These are phyloP conservation scores for Caenorhabditis briggsae DNA, from an alignment of 1,140 invertebrate species.

Conservation along the genomic window DNA sequence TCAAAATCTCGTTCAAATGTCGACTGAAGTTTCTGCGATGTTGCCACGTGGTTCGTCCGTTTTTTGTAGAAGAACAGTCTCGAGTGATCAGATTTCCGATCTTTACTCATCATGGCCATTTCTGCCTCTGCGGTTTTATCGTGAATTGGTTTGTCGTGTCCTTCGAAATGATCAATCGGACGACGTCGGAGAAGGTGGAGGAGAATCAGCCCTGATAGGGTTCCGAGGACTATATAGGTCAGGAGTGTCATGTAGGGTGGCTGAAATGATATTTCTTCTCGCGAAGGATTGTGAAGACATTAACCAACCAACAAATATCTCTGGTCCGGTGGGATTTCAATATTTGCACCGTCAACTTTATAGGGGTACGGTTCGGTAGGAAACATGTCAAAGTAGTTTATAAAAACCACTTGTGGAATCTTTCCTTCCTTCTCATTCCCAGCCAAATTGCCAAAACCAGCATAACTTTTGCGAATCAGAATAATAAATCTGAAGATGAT, in stretches of 20 bases:
- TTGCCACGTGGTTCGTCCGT: constrained; percentile 30
- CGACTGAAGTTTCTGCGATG: background rate
- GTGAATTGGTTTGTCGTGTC: background rate
- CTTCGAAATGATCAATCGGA: constrained; percentile 3
- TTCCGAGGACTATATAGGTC: background rate
- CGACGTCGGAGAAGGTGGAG: constrained; percentile 31
- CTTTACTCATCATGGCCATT: background rate
- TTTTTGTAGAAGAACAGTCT: background rate
- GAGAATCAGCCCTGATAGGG: background rate
- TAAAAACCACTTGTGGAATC: background rate
- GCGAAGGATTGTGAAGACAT: background rate
- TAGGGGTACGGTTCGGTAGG: constrained; percentile 3
- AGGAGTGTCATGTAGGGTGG: constrained; percentile 4
- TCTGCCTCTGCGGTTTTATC: background rate
- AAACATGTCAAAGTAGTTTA: background rate
- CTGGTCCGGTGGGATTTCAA: background rate
- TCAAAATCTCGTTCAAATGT: constrained; percentile 20
- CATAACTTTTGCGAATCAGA: background rate
- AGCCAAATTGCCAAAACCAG: background rate
- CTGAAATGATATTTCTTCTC: background rate
- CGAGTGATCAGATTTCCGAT: background rate
- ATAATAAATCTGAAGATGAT: background rate
- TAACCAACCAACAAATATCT: background rate
- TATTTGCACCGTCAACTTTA: background rate
- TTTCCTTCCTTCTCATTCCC: background rate